These are phyloP conservation scores for Pseudochirops cupreus DNA, from an alignment of 2,797 vertebrate species.

Conservation along the genomic window DNA sequence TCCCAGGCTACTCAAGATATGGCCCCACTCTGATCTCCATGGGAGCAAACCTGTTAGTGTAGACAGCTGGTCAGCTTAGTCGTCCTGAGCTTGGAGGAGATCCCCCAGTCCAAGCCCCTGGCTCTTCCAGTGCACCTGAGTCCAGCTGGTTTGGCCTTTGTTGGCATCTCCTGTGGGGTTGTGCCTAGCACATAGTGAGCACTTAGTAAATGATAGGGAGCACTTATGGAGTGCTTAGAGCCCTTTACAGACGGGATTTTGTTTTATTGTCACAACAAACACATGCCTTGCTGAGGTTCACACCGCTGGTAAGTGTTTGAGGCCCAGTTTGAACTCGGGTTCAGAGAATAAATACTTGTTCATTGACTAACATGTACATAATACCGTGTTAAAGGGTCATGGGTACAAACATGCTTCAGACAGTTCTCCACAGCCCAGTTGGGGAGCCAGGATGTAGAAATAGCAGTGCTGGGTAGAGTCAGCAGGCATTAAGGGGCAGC, in stretches of 20 bases:
- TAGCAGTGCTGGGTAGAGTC: not conserved
- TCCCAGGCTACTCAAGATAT: not conserved
- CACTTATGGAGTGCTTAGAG: too few relatives aligned
- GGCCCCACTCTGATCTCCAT: not conserved
- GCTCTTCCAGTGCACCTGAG: not conserved
- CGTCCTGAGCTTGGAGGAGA: not conserved
- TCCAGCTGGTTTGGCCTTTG: not conserved
- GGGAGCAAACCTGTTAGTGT: not conserved
- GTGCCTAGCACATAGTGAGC: not conserved
- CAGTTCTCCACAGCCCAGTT: not conserved
- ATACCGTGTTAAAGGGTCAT: not conserved
- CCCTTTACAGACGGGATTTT: not conserved
- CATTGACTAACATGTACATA: not conserved
- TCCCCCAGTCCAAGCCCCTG: too few relatives aligned
- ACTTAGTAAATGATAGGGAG: not conserved
- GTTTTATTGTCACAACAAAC: not conserved
- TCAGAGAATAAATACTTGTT: not conserved
- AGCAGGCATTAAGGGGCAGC: not conserved
- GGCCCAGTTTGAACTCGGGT: not conserved
- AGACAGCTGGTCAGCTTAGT: not conserved
- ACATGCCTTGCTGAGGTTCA: not conserved
- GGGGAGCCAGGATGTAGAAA: constrained; percentile 14
- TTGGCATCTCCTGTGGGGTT: not conserved
- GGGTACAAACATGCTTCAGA: not conserved
- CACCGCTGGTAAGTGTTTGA: too few relatives aligned